phyloP scores from a whole-genome alignment of 53 echinoderm and acorn worm genomes.

The Mesocentrotus franciscanus region DNA sequence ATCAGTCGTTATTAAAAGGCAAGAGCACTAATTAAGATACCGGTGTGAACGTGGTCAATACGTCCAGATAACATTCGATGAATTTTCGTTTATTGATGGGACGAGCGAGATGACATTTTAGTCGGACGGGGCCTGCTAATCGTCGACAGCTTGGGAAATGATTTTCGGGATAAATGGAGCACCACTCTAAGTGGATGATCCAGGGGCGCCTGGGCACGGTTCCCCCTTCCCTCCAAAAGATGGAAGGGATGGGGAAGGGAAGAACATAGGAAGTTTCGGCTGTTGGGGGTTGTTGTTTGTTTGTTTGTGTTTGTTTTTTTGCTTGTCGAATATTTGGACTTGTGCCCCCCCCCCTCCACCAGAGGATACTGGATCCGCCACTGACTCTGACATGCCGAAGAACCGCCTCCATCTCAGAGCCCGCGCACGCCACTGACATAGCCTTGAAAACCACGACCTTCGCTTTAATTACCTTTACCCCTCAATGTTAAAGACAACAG shows the following conservation, averaged over 20 bases:
- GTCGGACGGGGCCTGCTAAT: slow-evolving; percentile 63
- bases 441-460: slow-evolving; percentile 54
- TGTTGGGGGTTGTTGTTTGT: too few species aligned
- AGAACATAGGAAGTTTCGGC: too few species aligned
- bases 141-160: slow-evolving; percentile 56
- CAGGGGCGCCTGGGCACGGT: too few species aligned
- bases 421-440: slow-evolving; percentile 10
- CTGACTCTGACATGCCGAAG: not conserved
- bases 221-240: too few species aligned
- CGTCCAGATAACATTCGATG: slow-evolving; percentile 57
- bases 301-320: too few species aligned
- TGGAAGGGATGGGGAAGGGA: too few species aligned
- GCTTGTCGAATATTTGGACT: too few species aligned
- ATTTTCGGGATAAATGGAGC: slow-evolving; percentile 65
- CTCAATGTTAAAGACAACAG: slow-evolving; percentile 2
- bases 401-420: not conserved
- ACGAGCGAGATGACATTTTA: slow-evolving; percentile 53
- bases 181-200: not conserved
- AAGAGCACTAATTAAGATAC: not conserved
- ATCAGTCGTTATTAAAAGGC: not conserved
- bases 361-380: too few species aligned
- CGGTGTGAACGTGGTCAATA: slow-evolving; percentile 3
- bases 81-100: slow-evolving; percentile 63
- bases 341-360: too few species aligned
- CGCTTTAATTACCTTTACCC: slow-evolving; percentile 8